A percentile compares a stretch with the other conserved stretches of the same genome.
Conservation (phyloP, 2,113 vertebrate genomes). For the Chlamydotis undulata region DNA sequence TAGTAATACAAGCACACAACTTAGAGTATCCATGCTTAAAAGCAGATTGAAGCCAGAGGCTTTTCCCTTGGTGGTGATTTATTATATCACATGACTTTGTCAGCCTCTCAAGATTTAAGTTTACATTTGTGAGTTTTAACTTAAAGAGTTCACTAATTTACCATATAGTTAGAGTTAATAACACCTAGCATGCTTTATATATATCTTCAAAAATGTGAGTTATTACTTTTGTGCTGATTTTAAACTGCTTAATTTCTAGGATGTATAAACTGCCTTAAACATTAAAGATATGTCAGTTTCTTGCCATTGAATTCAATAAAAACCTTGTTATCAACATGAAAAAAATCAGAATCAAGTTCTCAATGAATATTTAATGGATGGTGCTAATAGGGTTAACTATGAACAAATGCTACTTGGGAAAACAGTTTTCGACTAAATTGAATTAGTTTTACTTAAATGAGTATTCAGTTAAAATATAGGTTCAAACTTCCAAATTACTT, state of each 20-base stretch:
- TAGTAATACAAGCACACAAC: background rate
- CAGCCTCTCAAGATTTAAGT: background rate
- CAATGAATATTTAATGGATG: background rate
- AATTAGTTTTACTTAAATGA: background rate
- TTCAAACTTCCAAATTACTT: background rate
- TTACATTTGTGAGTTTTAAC: background rate
- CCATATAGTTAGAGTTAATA: background rate
- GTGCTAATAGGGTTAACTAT: background rate
- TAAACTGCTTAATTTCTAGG: background rate
- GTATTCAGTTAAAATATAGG: background rate
- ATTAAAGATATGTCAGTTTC: background rate
- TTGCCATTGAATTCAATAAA: background rate
- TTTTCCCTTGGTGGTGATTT: background rate
- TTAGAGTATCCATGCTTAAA: background rate
- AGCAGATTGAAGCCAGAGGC: background rate
- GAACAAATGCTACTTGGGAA: background rate
- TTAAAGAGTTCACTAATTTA: background rate
- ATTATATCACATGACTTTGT: background rate
- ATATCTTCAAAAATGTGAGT: background rate
- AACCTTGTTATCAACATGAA: background rate
- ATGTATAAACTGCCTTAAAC: background rate
- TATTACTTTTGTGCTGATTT: background rate
- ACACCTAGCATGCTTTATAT: accelerated
- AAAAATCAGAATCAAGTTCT: background rate
- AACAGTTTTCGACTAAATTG: background rate